Conservation (phyloP, 2,888 invertebrate species). For the Megamerina dolium region DNA sequence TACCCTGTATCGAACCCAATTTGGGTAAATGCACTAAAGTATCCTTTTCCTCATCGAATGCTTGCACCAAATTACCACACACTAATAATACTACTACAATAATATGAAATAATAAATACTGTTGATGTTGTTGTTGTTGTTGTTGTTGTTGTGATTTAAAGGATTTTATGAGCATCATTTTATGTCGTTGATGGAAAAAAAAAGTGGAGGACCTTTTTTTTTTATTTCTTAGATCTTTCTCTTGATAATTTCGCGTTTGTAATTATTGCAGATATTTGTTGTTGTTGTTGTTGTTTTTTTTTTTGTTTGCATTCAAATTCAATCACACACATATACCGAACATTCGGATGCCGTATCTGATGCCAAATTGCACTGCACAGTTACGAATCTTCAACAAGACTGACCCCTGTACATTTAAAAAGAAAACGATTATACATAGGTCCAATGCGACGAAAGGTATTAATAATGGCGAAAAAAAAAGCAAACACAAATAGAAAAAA, state of each 20-base stretch:
- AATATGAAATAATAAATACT: not conserved
- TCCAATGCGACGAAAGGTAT: not conserved
- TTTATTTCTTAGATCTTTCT: not conserved
- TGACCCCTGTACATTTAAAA: constrained; percentile 3
- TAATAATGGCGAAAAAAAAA: not conserved
- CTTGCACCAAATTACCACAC: constrained; percentile 4
- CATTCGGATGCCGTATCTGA: not conserved
- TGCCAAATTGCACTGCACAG: constrained; percentile 7
- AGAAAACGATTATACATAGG: constrained; percentile 5
- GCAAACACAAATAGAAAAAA: constrained; percentile 1
- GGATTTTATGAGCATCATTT: too few species aligned
- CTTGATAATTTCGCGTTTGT: too few species aligned
- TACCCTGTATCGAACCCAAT: constrained; percentile 38
- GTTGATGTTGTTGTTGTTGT: too few species aligned
- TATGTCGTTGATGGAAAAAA: too few species aligned
- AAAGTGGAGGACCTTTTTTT: too few species aligned
- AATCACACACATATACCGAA: not conserved
- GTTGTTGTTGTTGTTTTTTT: too few species aligned
- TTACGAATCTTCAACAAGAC: constrained; percentile 4
- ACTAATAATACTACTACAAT: constrained; percentile 1
- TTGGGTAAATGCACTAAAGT: constrained; percentile 38
- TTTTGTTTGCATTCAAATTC: too few species aligned
- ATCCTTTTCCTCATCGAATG: constrained; percentile 34
- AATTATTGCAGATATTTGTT: too few species aligned
- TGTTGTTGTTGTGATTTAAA: too few species aligned